Conservation (phyloP, 2,888 invertebrate species). For the Drosophila barbarae region DNA sequence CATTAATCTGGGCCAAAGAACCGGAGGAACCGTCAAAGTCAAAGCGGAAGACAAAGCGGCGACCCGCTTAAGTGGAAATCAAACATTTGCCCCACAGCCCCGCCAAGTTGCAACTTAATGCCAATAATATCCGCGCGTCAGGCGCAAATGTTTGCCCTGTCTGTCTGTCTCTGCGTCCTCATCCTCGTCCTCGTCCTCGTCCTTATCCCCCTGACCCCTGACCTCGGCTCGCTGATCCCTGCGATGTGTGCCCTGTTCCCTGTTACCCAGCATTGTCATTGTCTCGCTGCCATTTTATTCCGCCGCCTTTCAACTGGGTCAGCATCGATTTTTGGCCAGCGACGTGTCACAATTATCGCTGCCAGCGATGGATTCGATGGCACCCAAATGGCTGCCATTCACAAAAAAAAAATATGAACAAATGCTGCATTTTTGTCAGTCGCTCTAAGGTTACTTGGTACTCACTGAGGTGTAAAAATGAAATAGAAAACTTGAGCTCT, state of each 20-base stretch:
- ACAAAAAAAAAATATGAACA: background rate
- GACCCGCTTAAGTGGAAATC: slow-evolving; percentile 63
- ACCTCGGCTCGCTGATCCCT: slow-evolving; percentile 9
- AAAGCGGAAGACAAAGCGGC: slow-evolving; percentile 27
- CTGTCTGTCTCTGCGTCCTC: slow-evolving; percentile 1
- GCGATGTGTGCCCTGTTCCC: slow-evolving; percentile 2
- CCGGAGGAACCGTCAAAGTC: slow-evolving; percentile 29
- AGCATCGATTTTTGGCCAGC: slow-evolving; percentile 70
- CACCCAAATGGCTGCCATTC: slow-evolving; percentile 22
- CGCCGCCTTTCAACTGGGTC: slow-evolving; percentile 63
- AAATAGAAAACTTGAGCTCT: background rate
- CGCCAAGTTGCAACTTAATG: slow-evolving; percentile 69
- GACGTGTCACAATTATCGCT: slow-evolving; percentile 70
- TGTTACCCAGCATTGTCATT: slow-evolving; percentile 35
- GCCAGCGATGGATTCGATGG: slow-evolving; percentile 36
- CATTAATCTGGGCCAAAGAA: slow-evolving; percentile 57
- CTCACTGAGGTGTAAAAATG: background rate
- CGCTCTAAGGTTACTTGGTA: slow-evolving; percentile 1
- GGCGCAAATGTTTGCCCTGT: slow-evolving; percentile 43
- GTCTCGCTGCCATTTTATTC: slow-evolving; percentile 27
- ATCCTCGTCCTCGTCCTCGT: slow-evolving; percentile 1
- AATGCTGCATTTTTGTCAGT: background rate
- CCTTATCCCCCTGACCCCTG: slow-evolving; percentile 4
- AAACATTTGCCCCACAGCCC: slow-evolving; percentile 61
- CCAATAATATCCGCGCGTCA: slow-evolving; percentile 56